Percentiles rank a stretch among this genome's conserved stretches.
Conservation (phyloP, 2,888 invertebrate genomes). For the Cryptophagus acutangulus region DNA sequence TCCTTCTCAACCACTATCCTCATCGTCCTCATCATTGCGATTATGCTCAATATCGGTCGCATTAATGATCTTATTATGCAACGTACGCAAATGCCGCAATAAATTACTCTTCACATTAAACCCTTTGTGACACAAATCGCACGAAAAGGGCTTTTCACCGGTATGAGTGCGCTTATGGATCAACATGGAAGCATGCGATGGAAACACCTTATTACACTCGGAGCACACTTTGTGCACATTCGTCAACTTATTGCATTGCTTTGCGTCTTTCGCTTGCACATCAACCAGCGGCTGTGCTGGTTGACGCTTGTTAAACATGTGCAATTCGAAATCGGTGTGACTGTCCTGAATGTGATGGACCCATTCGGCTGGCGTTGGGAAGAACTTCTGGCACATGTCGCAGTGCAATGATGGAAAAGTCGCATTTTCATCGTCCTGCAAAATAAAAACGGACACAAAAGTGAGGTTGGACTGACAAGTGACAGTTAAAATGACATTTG, state of each 20-base stretch:
- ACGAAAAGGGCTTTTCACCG: constrained; percentile 68
- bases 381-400: constrained; percentile 70
- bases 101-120: constrained; percentile 76
- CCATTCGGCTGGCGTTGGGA: constrained; percentile 80
- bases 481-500: background rate
- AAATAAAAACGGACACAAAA: constrained; percentile 12
- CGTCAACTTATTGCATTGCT: constrained; percentile 2
- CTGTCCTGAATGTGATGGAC: constrained; percentile 80
- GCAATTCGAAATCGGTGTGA: constrained; percentile 75
- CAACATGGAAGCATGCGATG: constrained; percentile 74
- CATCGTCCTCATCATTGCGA: too few species aligned
- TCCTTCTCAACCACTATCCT: too few species aligned
- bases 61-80: constrained; percentile 64
- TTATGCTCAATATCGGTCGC: too few species aligned
- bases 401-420: constrained; percentile 68
- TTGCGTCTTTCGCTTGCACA: constrained; percentile 9
- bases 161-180: constrained; percentile 73
- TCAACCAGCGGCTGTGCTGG: constrained; percentile 1
- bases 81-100: constrained; percentile 66
- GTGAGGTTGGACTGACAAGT: background rate
- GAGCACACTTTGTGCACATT: constrained; percentile 58
- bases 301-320: constrained; percentile 61
- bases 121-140: constrained; percentile 70
- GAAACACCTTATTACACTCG: constrained; percentile 69
- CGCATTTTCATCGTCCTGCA: constrained; percentile 63